phyloP scores from a whole-genome alignment of 1,140 invertebrate species.

The Hyphantria cunea region DNA sequence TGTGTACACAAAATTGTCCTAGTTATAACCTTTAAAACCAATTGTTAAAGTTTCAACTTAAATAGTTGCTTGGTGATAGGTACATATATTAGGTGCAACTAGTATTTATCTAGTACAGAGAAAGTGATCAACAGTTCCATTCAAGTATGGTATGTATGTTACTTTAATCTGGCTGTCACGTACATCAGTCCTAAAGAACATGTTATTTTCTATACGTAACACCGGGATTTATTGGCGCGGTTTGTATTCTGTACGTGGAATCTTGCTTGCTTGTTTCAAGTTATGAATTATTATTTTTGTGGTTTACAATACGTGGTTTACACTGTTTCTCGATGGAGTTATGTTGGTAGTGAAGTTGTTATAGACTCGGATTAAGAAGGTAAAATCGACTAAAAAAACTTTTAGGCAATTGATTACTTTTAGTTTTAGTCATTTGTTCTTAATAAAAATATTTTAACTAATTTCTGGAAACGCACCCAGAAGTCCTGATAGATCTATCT shows the following conservation, averaged over 20 bases:
- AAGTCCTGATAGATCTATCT: too few species aligned
- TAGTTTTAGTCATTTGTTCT: too few species aligned
- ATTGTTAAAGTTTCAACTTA: too few species aligned
- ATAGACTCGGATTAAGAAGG: too few species aligned
- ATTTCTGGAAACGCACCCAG: too few species aligned
- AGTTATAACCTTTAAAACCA: too few species aligned
- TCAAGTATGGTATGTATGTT: constrained; percentile 9
- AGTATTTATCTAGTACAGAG: constrained; percentile 13
- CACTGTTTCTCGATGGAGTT: neutral
- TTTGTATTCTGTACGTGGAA: neutral
- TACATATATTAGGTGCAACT: neutral
- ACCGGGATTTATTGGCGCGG: neutral
- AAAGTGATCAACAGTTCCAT: constrained; percentile 21
- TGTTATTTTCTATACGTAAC: constrained; percentile 20
- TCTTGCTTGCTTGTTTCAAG: neutral
- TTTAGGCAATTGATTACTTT: too few species aligned
- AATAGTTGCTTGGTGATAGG: too few species aligned
- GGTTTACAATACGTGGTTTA: neutral
- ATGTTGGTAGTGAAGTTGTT: too few species aligned
- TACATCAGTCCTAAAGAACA: constrained; percentile 2
- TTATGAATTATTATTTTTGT: neutral
- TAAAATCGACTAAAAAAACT: too few species aligned
- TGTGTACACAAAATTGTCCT: too few species aligned
- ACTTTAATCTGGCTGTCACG: constrained; percentile 21
- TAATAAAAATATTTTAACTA: too few species aligned